phyloP scores from a whole-genome alignment of 2,888 invertebrate species.

The Idaea aversata region DNA sequence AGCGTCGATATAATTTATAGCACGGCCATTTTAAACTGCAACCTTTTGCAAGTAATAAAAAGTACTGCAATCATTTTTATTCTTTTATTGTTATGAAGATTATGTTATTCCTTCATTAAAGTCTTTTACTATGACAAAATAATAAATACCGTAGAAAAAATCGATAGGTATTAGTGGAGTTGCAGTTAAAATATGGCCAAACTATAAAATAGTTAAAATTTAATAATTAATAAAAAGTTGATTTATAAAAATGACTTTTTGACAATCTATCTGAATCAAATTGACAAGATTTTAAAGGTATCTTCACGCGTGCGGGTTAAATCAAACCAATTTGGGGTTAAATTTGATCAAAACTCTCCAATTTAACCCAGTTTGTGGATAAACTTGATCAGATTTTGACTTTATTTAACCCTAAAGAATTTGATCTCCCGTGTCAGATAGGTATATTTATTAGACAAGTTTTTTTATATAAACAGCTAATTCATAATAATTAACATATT shows the following conservation, averaged over 20 bases:
- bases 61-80: neutral
- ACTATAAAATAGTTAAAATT: conserved; percentile 12
- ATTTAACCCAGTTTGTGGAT: neutral
- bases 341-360: neutral
- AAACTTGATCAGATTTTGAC: neutral
- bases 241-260: conserved; percentile 8
- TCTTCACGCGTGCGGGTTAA: neutral
- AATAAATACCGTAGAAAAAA: no score
- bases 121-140: no score
- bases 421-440: neutral
- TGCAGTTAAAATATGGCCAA: neutral
- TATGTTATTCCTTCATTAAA: no score
- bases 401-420: neutral
- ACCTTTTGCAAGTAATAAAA: neutral
- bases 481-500: neutral
- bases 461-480: neutral
- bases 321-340: neutral
- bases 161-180: no score
- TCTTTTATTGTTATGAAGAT: no score
- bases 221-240: conserved; percentile 23
- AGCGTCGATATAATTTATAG: conserved; percentile 10
- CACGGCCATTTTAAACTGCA: neutral
- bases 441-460: neutral
- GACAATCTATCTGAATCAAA: neutral
- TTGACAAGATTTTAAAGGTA: neutral